Percentiles rank a stretch among this genome's conserved stretches.
phyloP scores from a whole-genome alignment of 2,888 invertebrate species.

The Philereme vetulata region DNA sequence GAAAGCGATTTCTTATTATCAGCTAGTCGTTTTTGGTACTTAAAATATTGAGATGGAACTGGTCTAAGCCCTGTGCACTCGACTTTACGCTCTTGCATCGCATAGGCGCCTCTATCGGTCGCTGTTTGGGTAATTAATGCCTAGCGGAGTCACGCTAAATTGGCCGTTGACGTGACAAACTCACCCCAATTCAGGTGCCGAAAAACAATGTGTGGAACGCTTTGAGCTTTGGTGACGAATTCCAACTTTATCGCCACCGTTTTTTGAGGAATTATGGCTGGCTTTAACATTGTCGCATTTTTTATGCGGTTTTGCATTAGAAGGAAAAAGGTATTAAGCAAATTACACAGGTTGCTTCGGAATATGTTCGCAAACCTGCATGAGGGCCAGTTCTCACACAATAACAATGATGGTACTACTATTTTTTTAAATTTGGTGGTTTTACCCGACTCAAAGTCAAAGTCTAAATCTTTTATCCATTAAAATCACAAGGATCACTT shows the following conservation, averaged over 20 bases:
- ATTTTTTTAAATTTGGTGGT: too few species aligned
- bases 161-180: slow-evolving; percentile 38
- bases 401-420: too few species aligned
- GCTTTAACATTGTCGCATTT: slow-evolving; percentile 2
- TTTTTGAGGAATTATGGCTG: slow-evolving; percentile 13
- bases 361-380: too few species aligned
- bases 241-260: slow-evolving; percentile 16
- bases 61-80: slow-evolving; percentile 1
- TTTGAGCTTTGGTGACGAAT: slow-evolving; percentile 24
- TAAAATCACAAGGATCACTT: too few species aligned
- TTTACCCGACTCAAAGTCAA: too few species aligned
- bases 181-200: slow-evolving; percentile 30
- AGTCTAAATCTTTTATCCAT: too few species aligned
- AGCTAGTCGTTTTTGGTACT: background rate
- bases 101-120: slow-evolving; percentile 39
- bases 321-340: background rate
- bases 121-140: slow-evolving; percentile 53
- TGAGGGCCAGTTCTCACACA: too few species aligned
- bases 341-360: too few species aligned
- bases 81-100: slow-evolving; percentile 7
- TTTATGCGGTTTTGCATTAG: background rate
- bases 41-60: background rate
- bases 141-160: slow-evolving; percentile 40
- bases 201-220: slow-evolving; percentile 33
- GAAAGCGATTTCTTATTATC: too few species aligned